Evolutionary conservation across 53 echinoderm and acorn worm genomes (phyloP), one percentile per base, ranked within the genome.

Genomic region (Arbacia lixula): DNA sequence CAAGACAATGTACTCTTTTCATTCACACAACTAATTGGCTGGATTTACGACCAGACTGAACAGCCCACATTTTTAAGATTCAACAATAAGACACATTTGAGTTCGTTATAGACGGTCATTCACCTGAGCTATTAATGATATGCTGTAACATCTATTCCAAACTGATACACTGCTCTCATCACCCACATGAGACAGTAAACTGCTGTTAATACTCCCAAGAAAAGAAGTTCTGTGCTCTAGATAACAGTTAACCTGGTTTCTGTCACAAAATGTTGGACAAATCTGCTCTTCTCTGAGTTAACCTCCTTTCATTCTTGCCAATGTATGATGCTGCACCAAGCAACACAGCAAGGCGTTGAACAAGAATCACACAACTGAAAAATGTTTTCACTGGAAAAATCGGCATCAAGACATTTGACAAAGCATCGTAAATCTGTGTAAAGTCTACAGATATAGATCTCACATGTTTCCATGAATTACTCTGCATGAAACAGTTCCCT

Each of bases 51-150:
- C 12, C 39, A 22, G 21, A 42, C 25, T 42, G 43, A 69, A 21
- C 42, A 69, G 69, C 43, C 25, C 14, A 46, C 2, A 41, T 42
- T 16, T 41, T 10, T 14, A 46, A 43, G 26, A 67, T 67, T 62
- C 63, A 37, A 67, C 39, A 67, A 42, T 69, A 69, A 69, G 69
- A 69, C 69, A 69, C 69, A 25, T 69, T 69, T 43, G 16, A 22
- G 69, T 69, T 66, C 41, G 26, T 69, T n/a, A n/a, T n/a, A n/a
- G n/a, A n/a, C n/a, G n/a, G n/a, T n/a, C n/a, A n/a, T n/a, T n/a
- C 69, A 69, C 69, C 69, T 69, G 69, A 69, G 69, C 69, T 26
- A 20, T 69, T 42, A 43, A 28, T 69, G 69, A 40, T 37, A 37
- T 37, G 10, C 67, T 43, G 43, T 42, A 29, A 29, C 69, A 69